These are phyloP conservation scores for Pteria penguin DNA, from an alignment of 2,888 invertebrate genomes.

Conservation along the genomic window DNA sequence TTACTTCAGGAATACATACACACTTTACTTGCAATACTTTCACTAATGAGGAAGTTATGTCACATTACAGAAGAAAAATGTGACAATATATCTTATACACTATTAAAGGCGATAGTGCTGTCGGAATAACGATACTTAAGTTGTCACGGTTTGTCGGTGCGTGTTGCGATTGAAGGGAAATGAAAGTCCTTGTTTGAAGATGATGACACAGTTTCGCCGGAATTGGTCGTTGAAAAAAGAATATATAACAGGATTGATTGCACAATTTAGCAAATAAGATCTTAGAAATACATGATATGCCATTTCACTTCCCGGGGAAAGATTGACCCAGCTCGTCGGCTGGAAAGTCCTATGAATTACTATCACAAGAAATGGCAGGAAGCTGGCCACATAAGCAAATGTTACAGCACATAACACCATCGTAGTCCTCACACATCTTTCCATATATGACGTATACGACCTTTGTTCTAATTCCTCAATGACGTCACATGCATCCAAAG, in stretches of 20 bases:
- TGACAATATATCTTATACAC: no score
- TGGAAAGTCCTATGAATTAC: constrained; percentile 57
- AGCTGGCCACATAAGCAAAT: constrained; percentile 64
- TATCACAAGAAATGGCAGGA: constrained; percentile 67
- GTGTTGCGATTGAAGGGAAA: no score
- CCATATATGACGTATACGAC: neutral
- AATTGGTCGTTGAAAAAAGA: constrained; percentile 66
- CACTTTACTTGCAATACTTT: no score
- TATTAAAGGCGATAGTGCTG: no score
- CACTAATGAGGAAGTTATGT: no score
- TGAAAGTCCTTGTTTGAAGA: constrained; percentile 34
- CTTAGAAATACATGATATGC: constrained; percentile 61
- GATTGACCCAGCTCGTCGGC: constrained; percentile 35
- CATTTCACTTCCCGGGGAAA: constrained; percentile 48
- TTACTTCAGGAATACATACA: no score
- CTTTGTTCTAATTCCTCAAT: neutral
- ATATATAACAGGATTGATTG: constrained; percentile 69
- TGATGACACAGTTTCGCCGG: constrained; percentile 33
- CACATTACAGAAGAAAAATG: no score
- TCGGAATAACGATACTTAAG: no score
- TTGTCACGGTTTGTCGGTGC: no score
- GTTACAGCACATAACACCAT: constrained; percentile 68
- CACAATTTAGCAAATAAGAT: constrained; percentile 67
- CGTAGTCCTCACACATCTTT: constrained; percentile 58
- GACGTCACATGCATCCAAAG: neutral